Base-by-base conservation (phyloP, 2,113 vertebrate species). In the Excalfactoria chinensis region DNA sequence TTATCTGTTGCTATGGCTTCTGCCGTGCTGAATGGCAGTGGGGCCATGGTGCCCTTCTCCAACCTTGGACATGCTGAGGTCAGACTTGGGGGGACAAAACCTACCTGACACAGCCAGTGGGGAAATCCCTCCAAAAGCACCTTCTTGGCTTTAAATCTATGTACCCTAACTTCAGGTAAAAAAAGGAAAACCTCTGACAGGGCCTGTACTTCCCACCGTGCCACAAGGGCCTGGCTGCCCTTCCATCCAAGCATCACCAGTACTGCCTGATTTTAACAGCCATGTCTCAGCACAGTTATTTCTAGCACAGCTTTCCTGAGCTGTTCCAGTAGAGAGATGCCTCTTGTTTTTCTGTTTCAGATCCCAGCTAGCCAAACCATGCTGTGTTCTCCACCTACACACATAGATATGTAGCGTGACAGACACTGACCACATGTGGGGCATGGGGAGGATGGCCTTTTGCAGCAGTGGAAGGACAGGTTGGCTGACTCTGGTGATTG, bases 261-360 rank as follows among this genome's bases (percentile, higher is more conserved):
- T 55, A 83, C 89, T 92, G 86, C 89, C 91, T 85, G 79, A 43
- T 95, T 95, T 89, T 91, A 86, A 88, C 95, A 96, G 89, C 91
- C 91, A 25, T 71, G 77, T 63, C 88, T 74, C 92, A 93, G 93
- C 72, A 93, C 66, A n/a, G 90, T 93, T 96, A 94, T 95, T 96
- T 93, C 93, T 74, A 96, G 93, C 91, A 93, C 94, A 93, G 79
- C 89, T 96, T 96, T 95, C 93, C 87, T 41, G 69, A 89, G 87
- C 84, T 74, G 56, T 93, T 89, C 93, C 91, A 91, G 75, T 71
- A 64, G 40, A 78, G 35, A 85, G 40, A 7, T 13, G 16, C 28
- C 26, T 85, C 63, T 40, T 43, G 34, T 43, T 43, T 80, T 40
- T 75, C 60, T 11, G 95, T 93, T 91, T 89, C 82, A 93, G 72